These are phyloP conservation scores for Helleia helle DNA, from an alignment of 2,888 invertebrate species.

Conservation along the genomic window DNA sequence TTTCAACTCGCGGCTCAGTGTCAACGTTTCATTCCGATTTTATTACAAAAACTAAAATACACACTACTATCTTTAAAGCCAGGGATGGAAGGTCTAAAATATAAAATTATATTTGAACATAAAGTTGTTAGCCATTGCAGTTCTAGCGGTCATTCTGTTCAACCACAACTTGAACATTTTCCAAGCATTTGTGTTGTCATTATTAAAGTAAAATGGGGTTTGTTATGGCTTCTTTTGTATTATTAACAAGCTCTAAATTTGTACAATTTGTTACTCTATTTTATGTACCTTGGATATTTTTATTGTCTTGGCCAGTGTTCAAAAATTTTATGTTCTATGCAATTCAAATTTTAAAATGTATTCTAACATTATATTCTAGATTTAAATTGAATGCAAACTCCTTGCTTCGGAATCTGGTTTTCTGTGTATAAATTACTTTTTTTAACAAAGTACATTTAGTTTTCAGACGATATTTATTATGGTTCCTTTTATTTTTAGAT, in stretches of 20 bases:
- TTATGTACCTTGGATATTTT: conserved; percentile 18
- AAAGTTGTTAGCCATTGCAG: conserved; percentile 35
- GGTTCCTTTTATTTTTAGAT: too few species aligned
- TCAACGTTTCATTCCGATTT: conserved; percentile 65
- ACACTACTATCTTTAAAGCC: conserved; percentile 18
- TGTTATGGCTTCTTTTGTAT: conserved; percentile 44
- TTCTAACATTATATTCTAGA: neutral
- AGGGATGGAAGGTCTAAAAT: conserved; percentile 24
- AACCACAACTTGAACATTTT: conserved; percentile 49
- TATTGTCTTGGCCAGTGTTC: conserved; percentile 7
- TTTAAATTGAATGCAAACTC: neutral
- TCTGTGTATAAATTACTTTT: too few species aligned
- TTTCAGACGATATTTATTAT: too few species aligned
- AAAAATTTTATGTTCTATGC: conserved; percentile 2
- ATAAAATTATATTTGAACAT: conserved; percentile 11
- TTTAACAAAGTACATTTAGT: too few species aligned
- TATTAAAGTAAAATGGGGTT: conserved; percentile 54
- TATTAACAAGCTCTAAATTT: conserved; percentile 34
- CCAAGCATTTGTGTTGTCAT: conserved; percentile 49
- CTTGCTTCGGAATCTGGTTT: too few species aligned
- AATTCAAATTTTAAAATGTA: conserved; percentile 11
- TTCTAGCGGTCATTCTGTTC: conserved; percentile 55
- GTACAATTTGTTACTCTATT: conserved; percentile 24
- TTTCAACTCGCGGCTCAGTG: conserved; percentile 51
- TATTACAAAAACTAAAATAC: conserved; percentile 31